Evolutionary conservation across 64 coral and sea anemone species (phyloP).

Genomic region (Porites australiensis): DNA sequence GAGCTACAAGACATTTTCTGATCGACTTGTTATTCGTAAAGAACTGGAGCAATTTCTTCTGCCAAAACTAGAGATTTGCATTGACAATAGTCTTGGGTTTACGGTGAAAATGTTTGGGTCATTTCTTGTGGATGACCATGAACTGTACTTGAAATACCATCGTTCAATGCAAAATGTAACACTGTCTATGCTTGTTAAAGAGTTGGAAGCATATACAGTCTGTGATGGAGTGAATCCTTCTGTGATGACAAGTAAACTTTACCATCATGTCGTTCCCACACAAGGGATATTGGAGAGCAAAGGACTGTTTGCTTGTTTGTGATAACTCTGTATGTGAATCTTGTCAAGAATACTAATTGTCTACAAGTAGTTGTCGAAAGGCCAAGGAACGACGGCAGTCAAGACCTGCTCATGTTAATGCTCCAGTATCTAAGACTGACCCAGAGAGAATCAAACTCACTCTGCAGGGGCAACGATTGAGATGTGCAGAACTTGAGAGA

Average conservation of each 20-base stretch:
- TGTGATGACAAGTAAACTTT: conserved; percentile 24
- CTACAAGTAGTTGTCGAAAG: neutral
- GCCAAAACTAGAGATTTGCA: conserved; percentile 19
- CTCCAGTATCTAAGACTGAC: conserved; percentile 37
- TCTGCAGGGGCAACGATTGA: conserved; percentile 12
- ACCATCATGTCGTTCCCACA: conserved; percentile 64
- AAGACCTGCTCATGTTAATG: conserved; percentile 39
- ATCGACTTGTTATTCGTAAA: conserved; percentile 4
- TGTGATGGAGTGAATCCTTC: conserved; percentile 30
- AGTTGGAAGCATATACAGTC: conserved; percentile 28
- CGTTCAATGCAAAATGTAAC: conserved; percentile 33
- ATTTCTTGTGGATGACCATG: conserved; percentile 44
- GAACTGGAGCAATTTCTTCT: neutral
- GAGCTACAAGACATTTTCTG: neutral
- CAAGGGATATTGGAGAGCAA: conserved; percentile 49
- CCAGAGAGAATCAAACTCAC: conserved; percentile 38
- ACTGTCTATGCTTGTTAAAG: conserved; percentile 9
- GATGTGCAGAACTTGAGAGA: conserved; percentile 18
- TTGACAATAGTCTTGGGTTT: conserved; percentile 40
- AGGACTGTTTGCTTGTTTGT: conserved; percentile 22
- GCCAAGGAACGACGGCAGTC: neutral
- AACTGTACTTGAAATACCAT: conserved; percentile 17
- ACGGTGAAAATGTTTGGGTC: conserved; percentile 28
- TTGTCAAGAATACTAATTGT: neutral
- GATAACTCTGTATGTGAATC: neutral